Percentiles rank a stretch among this genome's conserved stretches.
Conservation (phyloP, 2,888 invertebrate genomes). For the Caradrina kadenii region DNA sequence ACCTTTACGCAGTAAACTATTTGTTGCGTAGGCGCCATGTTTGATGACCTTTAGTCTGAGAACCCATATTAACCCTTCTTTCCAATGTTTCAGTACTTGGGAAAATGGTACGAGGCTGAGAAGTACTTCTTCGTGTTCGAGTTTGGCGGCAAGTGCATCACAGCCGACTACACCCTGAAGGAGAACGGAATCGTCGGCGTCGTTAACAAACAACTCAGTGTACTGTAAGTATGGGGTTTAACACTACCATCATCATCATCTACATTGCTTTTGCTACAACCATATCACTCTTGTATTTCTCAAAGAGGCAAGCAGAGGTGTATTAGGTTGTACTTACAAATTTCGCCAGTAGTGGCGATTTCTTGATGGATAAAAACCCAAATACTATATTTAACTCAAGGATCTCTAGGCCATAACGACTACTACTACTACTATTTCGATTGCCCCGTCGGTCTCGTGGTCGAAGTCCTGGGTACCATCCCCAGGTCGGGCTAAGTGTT, state of each 20-base stretch:
- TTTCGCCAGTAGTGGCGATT: background rate
- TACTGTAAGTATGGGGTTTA: constrained; percentile 79
- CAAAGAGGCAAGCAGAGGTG: too few relatives aligned
- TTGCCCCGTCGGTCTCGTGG: too few relatives aligned
- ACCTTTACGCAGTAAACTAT: too few relatives aligned
- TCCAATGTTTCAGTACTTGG: constrained; percentile 91
- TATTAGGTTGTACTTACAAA: too few relatives aligned
- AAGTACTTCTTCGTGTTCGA: constrained; percentile 95
- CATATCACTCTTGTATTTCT: too few relatives aligned
- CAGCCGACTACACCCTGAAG: constrained; percentile 91
- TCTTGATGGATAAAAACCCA: background rate
- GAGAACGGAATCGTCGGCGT: constrained; percentile 86
- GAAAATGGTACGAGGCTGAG: constrained; percentile 94
- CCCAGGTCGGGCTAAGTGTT: too few relatives aligned
- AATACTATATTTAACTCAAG: background rate
- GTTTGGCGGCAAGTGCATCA: constrained; percentile 93
- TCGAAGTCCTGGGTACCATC: too few relatives aligned
- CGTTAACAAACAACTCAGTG: constrained; percentile 84
- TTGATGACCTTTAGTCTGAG: background rate
- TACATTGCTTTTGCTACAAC: too few relatives aligned
- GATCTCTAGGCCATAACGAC: too few relatives aligned
- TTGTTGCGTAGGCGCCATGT: too few relatives aligned
- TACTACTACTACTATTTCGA: too few relatives aligned
- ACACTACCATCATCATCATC: background rate
- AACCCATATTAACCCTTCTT: background rate